These are phyloP conservation scores for Drosophila eohydei DNA, from an alignment of 2,888 invertebrate genomes.

Conservation along the genomic window DNA sequence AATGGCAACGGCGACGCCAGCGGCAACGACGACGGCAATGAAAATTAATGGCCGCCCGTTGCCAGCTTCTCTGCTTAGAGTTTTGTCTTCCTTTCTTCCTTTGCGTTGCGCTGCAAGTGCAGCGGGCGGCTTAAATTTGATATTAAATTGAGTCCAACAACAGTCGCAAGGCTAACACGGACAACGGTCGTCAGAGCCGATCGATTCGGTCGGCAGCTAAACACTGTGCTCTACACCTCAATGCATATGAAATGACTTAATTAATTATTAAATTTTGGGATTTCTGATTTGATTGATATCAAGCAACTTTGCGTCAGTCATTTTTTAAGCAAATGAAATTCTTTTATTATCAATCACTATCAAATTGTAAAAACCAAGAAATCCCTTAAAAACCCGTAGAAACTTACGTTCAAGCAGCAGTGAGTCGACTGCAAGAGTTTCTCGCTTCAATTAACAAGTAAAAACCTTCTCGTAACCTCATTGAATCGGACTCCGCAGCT, in stretches of 20 bases:
- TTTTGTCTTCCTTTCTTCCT: neutral
- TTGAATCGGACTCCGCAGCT: neutral
- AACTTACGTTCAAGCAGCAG: too few species aligned
- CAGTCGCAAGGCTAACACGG: slow-evolving; percentile 12
- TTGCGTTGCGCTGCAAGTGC: slow-evolving; percentile 25
- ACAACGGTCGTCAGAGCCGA: slow-evolving; percentile 11
- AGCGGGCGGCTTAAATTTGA: slow-evolving; percentile 25
- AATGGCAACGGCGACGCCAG: slow-evolving; percentile 60
- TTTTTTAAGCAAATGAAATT: neutral
- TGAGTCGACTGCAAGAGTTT: too few species aligned
- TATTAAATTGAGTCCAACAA: slow-evolving; percentile 25
- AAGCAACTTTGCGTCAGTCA: neutral
- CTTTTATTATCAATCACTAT: neutral
- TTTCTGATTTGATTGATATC: neutral
- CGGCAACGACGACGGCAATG: slow-evolving; percentile 58
- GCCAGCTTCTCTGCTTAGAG: slow-evolving; percentile 17
- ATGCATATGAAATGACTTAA: slow-evolving; percentile 11
- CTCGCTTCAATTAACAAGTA: too few species aligned
- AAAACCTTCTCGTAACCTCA: neutral
- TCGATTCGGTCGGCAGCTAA: slow-evolving; percentile 2
- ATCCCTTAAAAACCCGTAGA: too few species aligned
- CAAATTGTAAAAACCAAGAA: too few species aligned
- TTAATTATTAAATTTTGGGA: neutral
- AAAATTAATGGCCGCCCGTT: slow-evolving; percentile 68
- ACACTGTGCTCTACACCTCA: neutral